phyloP scores from a whole-genome alignment of 35 echinoderm and acorn worm species.

The Heliocidaris erythrogramma region DNA sequence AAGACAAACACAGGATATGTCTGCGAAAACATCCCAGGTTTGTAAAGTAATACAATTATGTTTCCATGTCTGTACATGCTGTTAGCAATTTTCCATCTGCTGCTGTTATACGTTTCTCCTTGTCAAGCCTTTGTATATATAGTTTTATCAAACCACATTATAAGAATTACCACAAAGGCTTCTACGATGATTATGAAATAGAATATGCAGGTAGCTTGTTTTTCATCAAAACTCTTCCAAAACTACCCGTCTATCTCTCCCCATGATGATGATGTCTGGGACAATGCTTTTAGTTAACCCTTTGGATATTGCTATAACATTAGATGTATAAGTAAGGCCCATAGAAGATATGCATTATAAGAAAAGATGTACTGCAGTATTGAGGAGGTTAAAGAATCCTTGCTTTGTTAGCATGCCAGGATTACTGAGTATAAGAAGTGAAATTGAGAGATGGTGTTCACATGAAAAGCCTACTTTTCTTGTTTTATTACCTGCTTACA shows the following conservation, averaged over 20 bases:
- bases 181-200: not conserved
- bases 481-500: too few species aligned
- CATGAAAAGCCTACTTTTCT: too few species aligned
- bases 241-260: not conserved
- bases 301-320: not conserved
- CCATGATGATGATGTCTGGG: not conserved
- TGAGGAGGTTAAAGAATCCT: not conserved
- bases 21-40: not conserved
- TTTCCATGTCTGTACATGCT: not conserved
- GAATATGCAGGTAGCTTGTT: not conserved
- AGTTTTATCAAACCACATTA: conserved; percentile 4
- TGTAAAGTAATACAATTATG: not conserved
- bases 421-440: too few species aligned
- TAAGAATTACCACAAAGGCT: not conserved
- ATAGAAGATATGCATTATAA: not conserved
- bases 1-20: not conserved
- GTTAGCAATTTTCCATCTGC: conserved; percentile 9
- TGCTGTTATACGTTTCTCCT: not conserved
- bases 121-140: not conserved
- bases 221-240: not conserved
- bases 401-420: not conserved
- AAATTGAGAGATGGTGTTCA: too few species aligned
- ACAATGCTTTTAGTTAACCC: not conserved
- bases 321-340: too few species aligned
- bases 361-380: not conserved